Percentiles rank a stretch among this genome's conserved stretches.
Conservation (phyloP, 2,113 vertebrate genomes). For the Alectura lathami region DNA sequence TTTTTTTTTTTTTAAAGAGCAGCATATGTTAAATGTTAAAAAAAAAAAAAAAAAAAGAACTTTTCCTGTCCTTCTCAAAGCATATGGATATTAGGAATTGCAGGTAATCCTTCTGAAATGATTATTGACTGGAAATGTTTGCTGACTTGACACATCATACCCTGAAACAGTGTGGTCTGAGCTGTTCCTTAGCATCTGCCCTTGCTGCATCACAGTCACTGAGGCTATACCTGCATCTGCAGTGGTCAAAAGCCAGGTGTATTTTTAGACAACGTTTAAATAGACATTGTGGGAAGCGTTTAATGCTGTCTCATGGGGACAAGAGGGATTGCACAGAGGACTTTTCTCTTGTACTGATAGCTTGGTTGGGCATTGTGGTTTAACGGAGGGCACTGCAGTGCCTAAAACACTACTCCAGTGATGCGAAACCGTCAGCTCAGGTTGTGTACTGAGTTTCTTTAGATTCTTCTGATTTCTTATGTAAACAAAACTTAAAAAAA, state of each 20-base stretch:
- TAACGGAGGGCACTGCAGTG: neutral
- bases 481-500: neutral
- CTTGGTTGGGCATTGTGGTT: neutral
- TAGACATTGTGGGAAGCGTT: neutral
- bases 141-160: neutral
- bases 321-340: neutral
- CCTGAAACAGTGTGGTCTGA: neutral
- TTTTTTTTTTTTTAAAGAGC: neutral
- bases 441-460: neutral
- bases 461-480: neutral
- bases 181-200: neutral
- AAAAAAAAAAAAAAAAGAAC: neutral
- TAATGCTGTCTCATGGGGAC: neutral
- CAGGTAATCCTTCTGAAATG: neutral
- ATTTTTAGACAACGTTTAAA: neutral
- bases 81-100: fast-evolving
- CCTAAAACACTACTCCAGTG: neutral
- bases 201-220: neutral
- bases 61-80: neutral
- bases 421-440: neutral
- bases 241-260: neutral
- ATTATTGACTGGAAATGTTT: neutral
- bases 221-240: neutral
- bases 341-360: neutral
- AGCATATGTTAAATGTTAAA: too few species aligned